Percentiles rank a stretch among this genome's conserved stretches.
These are phyloP conservation scores for Aphelenchoides bicaudatus DNA, from an alignment of 2,888 invertebrate species.

Conservation along the genomic window DNA sequence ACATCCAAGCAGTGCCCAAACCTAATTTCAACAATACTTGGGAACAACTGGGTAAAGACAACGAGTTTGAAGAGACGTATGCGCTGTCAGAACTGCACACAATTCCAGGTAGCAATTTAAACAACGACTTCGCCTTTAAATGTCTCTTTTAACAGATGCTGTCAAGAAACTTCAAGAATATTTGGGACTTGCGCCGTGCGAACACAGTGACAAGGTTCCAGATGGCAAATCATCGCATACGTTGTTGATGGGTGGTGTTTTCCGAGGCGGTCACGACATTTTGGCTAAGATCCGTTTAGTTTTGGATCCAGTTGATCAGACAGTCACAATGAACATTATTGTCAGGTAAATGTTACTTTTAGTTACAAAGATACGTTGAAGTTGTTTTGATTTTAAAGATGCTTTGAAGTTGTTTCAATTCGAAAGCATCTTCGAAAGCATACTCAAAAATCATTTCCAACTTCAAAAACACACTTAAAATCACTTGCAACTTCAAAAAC, in stretches of 20 bases:
- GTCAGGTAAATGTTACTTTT: constrained; percentile 43
- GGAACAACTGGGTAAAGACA: constrained; percentile 55
- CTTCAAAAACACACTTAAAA: too few species aligned
- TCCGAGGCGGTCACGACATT: constrained; percentile 72
- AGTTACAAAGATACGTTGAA: too few species aligned
- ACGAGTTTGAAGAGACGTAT: constrained; percentile 86
- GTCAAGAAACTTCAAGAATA: constrained; percentile 78
- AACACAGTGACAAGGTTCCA: constrained; percentile 76
- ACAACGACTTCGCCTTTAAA: constrained; percentile 15
- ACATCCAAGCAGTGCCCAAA: constrained; percentile 72
- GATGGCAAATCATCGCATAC: constrained; percentile 80
- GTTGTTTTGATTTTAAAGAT: too few species aligned
- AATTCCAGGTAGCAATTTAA: neutral
- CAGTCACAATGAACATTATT: constrained; percentile 53
- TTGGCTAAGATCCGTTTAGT: constrained; percentile 49
- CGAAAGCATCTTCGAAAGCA: too few species aligned
- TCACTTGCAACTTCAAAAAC: too few species aligned
- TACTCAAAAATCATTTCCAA: too few species aligned
- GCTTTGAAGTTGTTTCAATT: too few species aligned
- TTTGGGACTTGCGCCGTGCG: constrained; percentile 79
- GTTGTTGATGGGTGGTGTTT: constrained; percentile 77
- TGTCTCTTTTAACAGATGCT: too few species aligned
- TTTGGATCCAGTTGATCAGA: constrained; percentile 51
- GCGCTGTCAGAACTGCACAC: constrained; percentile 77
- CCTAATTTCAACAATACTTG: constrained; percentile 77